Evolutionary conservation across 2,113 vertebrate genomes (phyloP).

Genomic region (Rhabdomys dilectus): DNA sequence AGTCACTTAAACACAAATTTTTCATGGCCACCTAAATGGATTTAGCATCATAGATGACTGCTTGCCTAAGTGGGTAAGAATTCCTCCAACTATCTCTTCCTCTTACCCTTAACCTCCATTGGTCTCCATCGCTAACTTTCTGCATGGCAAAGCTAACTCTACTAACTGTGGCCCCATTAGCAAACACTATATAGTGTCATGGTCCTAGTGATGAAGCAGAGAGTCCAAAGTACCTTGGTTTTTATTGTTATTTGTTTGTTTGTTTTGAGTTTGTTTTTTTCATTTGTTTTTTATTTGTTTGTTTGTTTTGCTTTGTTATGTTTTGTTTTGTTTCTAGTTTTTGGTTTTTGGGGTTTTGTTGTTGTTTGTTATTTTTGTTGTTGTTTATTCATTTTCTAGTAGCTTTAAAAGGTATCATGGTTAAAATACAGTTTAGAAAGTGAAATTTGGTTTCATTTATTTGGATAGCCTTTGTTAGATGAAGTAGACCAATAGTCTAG

Average conservation of each 20-base stretch:
- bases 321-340: too few species aligned
- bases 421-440: neutral
- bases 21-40: neutral
- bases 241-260: too few species aligned
- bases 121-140: neutral
- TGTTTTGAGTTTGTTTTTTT: too few species aligned
- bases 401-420: neutral
- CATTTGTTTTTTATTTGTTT: too few species aligned
- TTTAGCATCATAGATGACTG: neutral
- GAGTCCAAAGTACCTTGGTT: neutral
- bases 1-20: slow-evolving; percentile 3
- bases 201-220: neutral
- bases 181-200: neutral
- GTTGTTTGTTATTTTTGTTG: neutral
- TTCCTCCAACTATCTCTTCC: neutral
- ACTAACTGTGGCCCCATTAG: neutral
- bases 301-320: too few species aligned
- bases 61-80: neutral
- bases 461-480: neutral
- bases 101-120: neutral
- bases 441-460: neutral
- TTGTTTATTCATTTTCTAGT: neutral
- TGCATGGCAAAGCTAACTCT: neutral
- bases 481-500: neutral
- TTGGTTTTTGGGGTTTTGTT: too few species aligned